phyloP scores from a whole-genome alignment of 2,113 vertebrate genomes.

The Myodes glareolus region DNA sequence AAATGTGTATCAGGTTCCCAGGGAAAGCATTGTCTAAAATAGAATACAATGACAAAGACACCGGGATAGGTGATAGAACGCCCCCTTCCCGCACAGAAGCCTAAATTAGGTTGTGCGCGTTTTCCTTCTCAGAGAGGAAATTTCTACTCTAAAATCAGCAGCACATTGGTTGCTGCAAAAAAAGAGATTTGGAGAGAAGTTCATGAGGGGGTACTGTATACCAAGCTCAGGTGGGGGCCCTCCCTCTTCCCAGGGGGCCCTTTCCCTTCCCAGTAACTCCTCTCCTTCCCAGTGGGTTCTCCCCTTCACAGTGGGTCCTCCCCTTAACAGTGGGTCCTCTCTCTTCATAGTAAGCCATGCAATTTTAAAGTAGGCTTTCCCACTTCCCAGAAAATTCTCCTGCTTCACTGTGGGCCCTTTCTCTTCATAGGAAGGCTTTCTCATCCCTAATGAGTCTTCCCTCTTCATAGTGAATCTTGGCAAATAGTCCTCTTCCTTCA shows the following conservation, averaged over 20 bases:
- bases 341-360: no score
- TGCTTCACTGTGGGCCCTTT: not conserved
- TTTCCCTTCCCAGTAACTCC: no score
- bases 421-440: not conserved
- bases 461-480: not conserved
- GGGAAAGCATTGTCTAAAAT: conserved; percentile 65
- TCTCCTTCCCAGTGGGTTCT: no score
- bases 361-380: no score
- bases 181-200: not conserved
- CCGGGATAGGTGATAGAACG: conserved; percentile 54
- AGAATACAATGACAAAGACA: conserved; percentile 62
- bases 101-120: conserved; percentile 66
- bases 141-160: conserved; percentile 10
- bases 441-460: not conserved
- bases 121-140: conserved; percentile 37
- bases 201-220: accelerated
- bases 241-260: not conserved
- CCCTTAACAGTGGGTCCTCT: no score
- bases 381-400: no score
- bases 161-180: not conserved
- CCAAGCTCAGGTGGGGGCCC: not conserved
- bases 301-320: no score
- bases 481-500: not conserved
- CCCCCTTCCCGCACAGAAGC: conserved; percentile 52
- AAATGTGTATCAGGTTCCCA: conserved; percentile 47